Base-by-base conservation (phyloP, 2,888 invertebrate genomes). In the Chaetogeoica ovagalla region DNA sequence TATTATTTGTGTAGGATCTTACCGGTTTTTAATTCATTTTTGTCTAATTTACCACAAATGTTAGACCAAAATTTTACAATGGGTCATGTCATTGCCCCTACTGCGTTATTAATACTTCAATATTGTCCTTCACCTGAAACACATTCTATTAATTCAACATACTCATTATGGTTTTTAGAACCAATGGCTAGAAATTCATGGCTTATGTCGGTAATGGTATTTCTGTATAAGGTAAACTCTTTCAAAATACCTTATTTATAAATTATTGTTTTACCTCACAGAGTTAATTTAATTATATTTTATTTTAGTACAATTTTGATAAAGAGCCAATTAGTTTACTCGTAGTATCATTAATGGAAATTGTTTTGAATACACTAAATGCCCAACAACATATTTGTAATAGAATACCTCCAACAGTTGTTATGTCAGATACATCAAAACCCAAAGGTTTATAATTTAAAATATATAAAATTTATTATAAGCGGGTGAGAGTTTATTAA, bases 51-150 rank as follows among this genome's bases (percentile, higher is more conserved):
- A 82, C 96, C 98, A 0, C 96, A 96, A 88, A 90, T 99, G 17
- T 86, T 99, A 85, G 99, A 99, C 86, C 95, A 96, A 86, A 99
- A 99, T 87, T 95, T 97, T 86, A 88, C 93, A 83, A 95, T 99
- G 89, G 98, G 98, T 0, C 93, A 93, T 84, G 90, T 92, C 82
- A 90, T 99, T 75, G 90, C 98, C 9, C 93, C 95, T 11, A 94
- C 95, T 0, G 93, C 95, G 0, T 87, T 97, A 81, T 87, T 97
- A 82, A 60, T 90, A 74, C 89, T 96, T 74, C 91, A 94, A 83
- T 95, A 94, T 86, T 91, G 93, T 74, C 94, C 96, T 0, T 94
- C 94, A 0, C 92, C 88, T 0, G 79, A 71, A 79, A 71, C 79
- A 63, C 89, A 89, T 84, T 90, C 86, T 83, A 86, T 87, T 21